A percentile compares a stretch with the other conserved stretches of the same genome.
Evolutionary conservation across 1,140 invertebrate genomes (phyloP).

Genomic region (Metopolophium dirhodum): DNA sequence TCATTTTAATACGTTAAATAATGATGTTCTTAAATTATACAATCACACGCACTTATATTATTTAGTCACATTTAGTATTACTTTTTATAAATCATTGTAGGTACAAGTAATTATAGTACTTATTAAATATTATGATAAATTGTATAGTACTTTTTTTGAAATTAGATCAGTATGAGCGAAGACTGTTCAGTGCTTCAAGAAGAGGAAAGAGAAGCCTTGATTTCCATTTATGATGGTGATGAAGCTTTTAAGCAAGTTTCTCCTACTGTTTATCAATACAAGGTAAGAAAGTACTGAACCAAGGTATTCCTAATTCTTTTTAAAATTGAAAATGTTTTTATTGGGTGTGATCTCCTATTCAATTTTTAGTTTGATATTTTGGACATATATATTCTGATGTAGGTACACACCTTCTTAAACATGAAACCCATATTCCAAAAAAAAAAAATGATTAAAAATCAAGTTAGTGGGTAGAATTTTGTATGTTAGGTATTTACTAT

Average conservation of each 20-base stretch:
- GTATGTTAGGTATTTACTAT: not conserved
- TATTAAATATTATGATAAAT: not conserved
- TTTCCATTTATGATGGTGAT: conserved; percentile 95
- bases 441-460: not conserved
- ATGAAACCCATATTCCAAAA: not conserved
- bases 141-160: not conserved
- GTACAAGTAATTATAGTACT: not conserved
- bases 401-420: not conserved
- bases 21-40: not conserved
- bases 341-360: not conserved
- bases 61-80: not conserved
- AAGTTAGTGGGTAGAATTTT: not conserved
- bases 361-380: not conserved
- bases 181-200: conserved; percentile 71
- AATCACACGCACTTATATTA: not conserved
- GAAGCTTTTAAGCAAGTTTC: conserved; percentile 82
- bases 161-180: conserved; percentile 16
- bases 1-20: not conserved
- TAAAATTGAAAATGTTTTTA: not conserved
- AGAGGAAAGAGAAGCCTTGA: conserved; percentile 89
- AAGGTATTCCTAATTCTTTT: not conserved
- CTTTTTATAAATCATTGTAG: too few species aligned
- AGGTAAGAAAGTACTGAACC: conserved; percentile 69
- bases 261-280: conserved; percentile 84
- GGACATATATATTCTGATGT: not conserved